Conservation (phyloP, 2,888 invertebrate species). For the Drosophila gaucha region DNA sequence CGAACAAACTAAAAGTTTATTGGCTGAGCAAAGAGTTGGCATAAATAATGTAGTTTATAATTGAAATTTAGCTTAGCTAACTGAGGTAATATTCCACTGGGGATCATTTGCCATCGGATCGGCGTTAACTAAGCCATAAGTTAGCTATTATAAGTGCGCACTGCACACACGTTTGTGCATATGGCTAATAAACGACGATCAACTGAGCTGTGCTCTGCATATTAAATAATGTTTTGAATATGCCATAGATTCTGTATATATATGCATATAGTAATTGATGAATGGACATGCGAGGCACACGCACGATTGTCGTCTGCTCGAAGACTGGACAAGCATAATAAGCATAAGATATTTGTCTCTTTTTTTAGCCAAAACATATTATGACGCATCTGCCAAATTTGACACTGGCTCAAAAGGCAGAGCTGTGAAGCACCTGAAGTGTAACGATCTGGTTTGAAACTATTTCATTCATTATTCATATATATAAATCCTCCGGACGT, state of each 20-base stretch:
- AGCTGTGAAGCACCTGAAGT: slow-evolving; percentile 16
- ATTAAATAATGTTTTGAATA: slow-evolving; percentile 20
- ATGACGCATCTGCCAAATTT: slow-evolving; percentile 10
- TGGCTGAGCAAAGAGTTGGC: not conserved
- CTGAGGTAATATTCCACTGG: slow-evolving; percentile 24
- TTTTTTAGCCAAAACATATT: slow-evolving; percentile 7
- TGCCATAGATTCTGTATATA: not conserved
- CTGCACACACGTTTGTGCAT: slow-evolving; percentile 28
- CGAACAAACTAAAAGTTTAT: slow-evolving; percentile 10
- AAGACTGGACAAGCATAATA: slow-evolving; percentile 35
- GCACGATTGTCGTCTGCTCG: slow-evolving; percentile 42
- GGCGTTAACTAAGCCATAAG: slow-evolving; percentile 38
- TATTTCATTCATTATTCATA: slow-evolving; percentile 1
- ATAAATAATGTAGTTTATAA: slow-evolving; percentile 19
- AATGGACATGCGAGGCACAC: slow-evolving; percentile 40
- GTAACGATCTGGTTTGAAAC: slow-evolving; percentile 9
- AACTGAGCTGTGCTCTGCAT: slow-evolving; percentile 48
- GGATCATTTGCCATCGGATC: not conserved
- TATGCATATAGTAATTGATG: slow-evolving; percentile 3
- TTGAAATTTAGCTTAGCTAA: slow-evolving; percentile 5
- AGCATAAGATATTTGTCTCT: slow-evolving; percentile 5
- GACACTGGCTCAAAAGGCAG: not conserved
- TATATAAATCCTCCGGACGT: slow-evolving; percentile 19
- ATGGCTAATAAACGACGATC: slow-evolving; percentile 21
- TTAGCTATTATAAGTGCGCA: slow-evolving; percentile 29